These are phyloP conservation scores for Okapia johnstoni DNA, from an alignment of 2,113 vertebrate genomes.

Conservation along the genomic window DNA sequence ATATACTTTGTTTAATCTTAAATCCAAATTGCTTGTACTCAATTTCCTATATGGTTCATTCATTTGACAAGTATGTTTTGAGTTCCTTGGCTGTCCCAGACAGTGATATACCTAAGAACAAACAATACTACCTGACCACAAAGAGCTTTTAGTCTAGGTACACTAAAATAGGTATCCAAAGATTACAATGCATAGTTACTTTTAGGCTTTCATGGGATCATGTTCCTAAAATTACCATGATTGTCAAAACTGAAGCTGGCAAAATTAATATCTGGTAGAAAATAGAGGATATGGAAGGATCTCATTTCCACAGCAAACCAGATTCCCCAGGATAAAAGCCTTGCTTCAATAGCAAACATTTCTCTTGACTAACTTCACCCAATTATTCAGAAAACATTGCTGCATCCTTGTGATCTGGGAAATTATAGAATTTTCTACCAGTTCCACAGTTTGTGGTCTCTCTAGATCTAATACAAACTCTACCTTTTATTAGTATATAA, in stretches of 20 bases:
- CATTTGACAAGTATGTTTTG: neutral
- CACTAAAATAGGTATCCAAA: neutral
- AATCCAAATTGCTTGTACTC: neutral
- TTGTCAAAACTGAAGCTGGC: neutral
- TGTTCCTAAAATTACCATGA: neutral
- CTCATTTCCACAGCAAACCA: neutral
- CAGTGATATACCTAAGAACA: neutral
- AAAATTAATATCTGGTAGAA: neutral
- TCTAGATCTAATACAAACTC: neutral
- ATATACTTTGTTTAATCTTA: neutral
- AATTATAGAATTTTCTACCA: neutral
- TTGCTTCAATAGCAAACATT: neutral
- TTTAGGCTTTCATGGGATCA: neutral
- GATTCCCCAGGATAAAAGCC: neutral
- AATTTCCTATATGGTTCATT: neutral
- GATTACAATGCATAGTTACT: neutral
- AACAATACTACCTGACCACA: neutral
- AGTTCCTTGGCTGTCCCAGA: neutral
- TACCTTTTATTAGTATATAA: neutral
- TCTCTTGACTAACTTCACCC: neutral
- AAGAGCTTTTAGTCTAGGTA: neutral
- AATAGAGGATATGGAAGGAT: neutral
- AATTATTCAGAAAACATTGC: neutral
- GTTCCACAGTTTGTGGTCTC: neutral
- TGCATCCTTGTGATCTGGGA: neutral